Base-by-base conservation (phyloP, 2,888 invertebrate genomes). In the Aspidiotus rigidus region DNA sequence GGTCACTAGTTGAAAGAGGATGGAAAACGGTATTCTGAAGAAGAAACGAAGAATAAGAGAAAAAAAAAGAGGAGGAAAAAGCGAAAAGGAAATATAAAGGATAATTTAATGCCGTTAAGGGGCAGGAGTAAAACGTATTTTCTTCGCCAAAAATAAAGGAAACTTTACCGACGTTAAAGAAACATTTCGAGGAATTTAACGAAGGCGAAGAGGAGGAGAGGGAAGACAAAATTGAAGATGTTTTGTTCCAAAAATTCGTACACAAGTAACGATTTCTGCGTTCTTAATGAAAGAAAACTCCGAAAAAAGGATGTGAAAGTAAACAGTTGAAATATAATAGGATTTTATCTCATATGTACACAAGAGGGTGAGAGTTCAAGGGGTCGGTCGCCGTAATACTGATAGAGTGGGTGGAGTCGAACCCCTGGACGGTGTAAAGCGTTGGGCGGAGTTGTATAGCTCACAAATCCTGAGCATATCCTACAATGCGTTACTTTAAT, bases 401-500 rank as follows among this genome's bases (percentile, higher is more conserved):
- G 69, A 69, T 69, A 56, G 69, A 49, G 60, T 66, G 61, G 71
- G 71, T 71, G 71, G 71, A 62, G 67, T 61, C 71, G 62, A 53
- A 54, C 62, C 62, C 62, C 66, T 67, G 62, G 62, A 69, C 62
- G 59, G 69, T 28, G 69, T 69, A 64, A 70, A 67, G 55, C 61
- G 57, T 55, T 69, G 61, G 71, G 71, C 70, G 70, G 67, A 69
- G 70, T 60, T 63, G 62, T 59, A 28, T 28, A 61, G 70, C 62
- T 61, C 71, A 72, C 72, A 72, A 72, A 72, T 72, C 72, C 70
- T 69, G 42, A 59, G 41, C 54, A 44, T 28, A 28, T 28, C 28
- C 28, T 28, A 28, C 61, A 66, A 28, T 59, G 66, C 59, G 66
- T 66, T 66, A 66, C 66, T 59, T 59, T 66, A 66, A 66, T 66